Percentiles rank a stretch among this genome's conserved stretches.
These are phyloP conservation scores for Monomorium pharaonis DNA, from an alignment of 1,140 invertebrate species.

Conservation along the genomic window DNA sequence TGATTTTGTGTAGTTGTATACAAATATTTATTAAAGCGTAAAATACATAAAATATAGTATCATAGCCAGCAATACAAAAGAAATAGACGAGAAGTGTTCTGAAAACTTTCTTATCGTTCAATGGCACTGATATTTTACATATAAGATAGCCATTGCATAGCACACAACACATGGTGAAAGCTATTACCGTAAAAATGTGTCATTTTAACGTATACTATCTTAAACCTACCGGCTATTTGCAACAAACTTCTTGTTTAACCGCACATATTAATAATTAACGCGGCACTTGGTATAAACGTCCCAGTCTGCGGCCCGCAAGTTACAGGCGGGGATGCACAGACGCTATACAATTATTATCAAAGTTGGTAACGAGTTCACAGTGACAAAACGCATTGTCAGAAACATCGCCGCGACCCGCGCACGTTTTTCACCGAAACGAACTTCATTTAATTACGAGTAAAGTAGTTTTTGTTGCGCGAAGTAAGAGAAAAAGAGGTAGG, in stretches of 20 bases:
- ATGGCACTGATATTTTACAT: not conserved
- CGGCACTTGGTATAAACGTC: slow-evolving; percentile 54
- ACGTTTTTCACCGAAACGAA: slow-evolving; percentile 52
- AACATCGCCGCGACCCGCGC: slow-evolving; percentile 38
- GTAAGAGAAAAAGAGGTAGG: not conserved
- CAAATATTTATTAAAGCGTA: not conserved
- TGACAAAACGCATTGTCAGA: slow-evolving; percentile 61
- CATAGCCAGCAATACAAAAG: not conserved
- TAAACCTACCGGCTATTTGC: slow-evolving; percentile 10
- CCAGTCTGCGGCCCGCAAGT: slow-evolving; percentile 47
- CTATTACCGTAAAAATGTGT: slow-evolving; percentile 9
- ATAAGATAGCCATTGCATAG: not conserved
- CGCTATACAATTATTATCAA: slow-evolving; percentile 59
- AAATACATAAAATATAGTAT: too few species aligned
- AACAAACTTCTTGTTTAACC: slow-evolving; percentile 49
- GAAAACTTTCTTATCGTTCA: not conserved
- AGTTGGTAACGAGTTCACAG: slow-evolving; percentile 56
- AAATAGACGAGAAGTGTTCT: not conserved
- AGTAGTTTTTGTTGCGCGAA: slow-evolving; percentile 46
- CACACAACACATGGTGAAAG: not conserved
- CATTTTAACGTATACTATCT: not conserved
- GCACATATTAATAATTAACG: slow-evolving; percentile 60
- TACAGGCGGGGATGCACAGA: slow-evolving; percentile 30
- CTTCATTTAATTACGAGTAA: slow-evolving; percentile 58
- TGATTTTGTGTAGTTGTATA: not conserved